Evolutionary conservation across 1,140 invertebrate genomes (phyloP), one percentile per base, ranked within the genome.

Genomic region (Apis florea): DNA sequence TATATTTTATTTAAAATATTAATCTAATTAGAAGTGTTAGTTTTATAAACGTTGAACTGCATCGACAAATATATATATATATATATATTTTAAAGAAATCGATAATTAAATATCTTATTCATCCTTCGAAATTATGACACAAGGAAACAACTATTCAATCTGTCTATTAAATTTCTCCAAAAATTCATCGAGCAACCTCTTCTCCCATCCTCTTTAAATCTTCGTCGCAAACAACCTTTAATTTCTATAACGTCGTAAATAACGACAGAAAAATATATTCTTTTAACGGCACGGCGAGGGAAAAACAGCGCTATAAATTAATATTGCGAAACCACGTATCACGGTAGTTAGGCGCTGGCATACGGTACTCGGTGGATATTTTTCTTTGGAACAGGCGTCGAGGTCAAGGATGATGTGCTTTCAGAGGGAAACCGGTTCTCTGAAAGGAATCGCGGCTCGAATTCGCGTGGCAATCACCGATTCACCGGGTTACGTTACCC

Each of bases 361-460:
- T 75, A 80, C 79, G 79, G 71, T 80, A 80, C 79, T 58, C 10
- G 9, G 40, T n/a, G 31, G 53, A 40, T 21, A 80, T 80, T 72
- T 79, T 69, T 63, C 24, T 61, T 61, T 80, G 26, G 26, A 19
- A 9, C 12, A 21, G 2, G 13, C 47, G 21, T 47, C 4, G 74
- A 67, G 80, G 80, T 82, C 80, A 82, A 82, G 80, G 74, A 82
- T 82, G 74, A 82, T 77, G 54, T 26, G 73, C 56, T 69, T 68
- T 51, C 26, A 56, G 64, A 59, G 24, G 31, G 79, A 17, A 82
- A 82, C 80, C 80, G 74, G 80, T 82, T 82, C n/a, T 40, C 24
- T 54, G 64, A 76, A 54, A 69, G 66, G 73, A 40, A 76, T 67
- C 19, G n/a, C 74, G 66, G 54, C 17, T 77, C 26, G 49, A 63